These are phyloP conservation scores for Phalacrocorax pelagicus DNA, from an alignment of 2,113 vertebrate species.

Conservation along the genomic window DNA sequence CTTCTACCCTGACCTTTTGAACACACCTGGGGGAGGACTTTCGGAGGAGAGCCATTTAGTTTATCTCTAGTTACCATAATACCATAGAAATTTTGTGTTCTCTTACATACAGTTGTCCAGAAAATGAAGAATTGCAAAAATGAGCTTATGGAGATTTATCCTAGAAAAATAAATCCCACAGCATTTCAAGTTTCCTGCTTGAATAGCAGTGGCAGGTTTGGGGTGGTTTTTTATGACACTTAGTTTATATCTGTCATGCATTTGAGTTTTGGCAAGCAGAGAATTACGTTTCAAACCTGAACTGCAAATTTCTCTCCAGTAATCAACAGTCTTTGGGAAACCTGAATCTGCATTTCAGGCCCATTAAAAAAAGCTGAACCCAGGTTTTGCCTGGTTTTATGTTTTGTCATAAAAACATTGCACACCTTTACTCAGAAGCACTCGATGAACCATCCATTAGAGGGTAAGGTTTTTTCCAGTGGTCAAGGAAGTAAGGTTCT, in stretches of 20 bases:
- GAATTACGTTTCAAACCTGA: background rate
- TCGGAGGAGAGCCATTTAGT: background rate
- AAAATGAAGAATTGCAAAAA: background rate
- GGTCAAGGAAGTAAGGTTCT: background rate
- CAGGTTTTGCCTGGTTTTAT: background rate
- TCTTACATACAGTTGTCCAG: background rate
- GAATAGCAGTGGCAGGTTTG: background rate
- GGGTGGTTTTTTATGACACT: background rate
- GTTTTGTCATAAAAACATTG: background rate
- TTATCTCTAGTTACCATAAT: background rate
- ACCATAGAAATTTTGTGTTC: background rate
- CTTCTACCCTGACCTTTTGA: constrained; percentile 9
- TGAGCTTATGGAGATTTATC: background rate
- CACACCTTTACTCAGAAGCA: background rate
- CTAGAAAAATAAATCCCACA: background rate
- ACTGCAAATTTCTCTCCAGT: background rate
- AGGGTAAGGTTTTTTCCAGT: background rate
- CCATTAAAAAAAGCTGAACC: background rate
- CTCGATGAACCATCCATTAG: background rate
- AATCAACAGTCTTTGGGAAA: background rate
- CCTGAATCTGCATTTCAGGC: background rate
- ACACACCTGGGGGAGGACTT: background rate
- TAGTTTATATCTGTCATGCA: background rate
- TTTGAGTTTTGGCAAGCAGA: background rate
- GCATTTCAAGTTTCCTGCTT: background rate